Base-by-base conservation (phyloP, 2,797 vertebrate species). In the Ibycter americanus region DNA sequence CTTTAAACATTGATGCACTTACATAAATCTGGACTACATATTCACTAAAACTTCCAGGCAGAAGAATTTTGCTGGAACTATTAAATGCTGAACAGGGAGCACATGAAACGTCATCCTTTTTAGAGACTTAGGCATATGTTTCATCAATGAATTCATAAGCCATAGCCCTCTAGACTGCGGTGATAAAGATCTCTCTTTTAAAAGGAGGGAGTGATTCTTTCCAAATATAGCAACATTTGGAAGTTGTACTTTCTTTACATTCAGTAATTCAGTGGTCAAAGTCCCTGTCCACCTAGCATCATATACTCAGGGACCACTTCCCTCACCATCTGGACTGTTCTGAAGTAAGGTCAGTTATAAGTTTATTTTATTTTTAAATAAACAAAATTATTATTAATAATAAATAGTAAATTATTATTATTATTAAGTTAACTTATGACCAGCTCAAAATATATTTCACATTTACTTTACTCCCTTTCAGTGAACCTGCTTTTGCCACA, bases 381-480 rank as follows among this genome's bases (percentile, higher is more conserved):
- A 76, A 66, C n/a, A 47, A 81, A n/a, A 38, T 38, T n/a, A n/a
- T n/a, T 6, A 17, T 26, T 3, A 6, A 26, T 11, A 2, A 47
- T 29, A 32, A 55, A 4, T n/a, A n/a, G n/a, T n/a, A n/a, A n/a
- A n/a, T n/a, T n/a, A n/a, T n/a, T n/a, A n/a, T n/a, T n/a, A n/a
- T n/a, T n/a, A n/a, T n/a, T n/a, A n/a, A n/a, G 26, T 49, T 88
- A 20, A 63, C 4, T 47, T 8, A 1, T 25, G 49, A 91, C 31
- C 40, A 54, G 25, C 58, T 90, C 29, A 86, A 87, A 88, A 82
- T 71, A 78, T 66, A 49, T 62, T 38, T 80, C 66, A 62, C 15
- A n/a, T 87, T 82, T 15, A 44, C 21, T 66, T 85, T 61, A 12
- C 20, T 73, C 32, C 58, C 22, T 81, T 88, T 82, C 51, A 65